These are phyloP conservation scores for Tyria jacobaeae DNA, from an alignment of 2,888 invertebrate genomes.

Conservation along the genomic window DNA sequence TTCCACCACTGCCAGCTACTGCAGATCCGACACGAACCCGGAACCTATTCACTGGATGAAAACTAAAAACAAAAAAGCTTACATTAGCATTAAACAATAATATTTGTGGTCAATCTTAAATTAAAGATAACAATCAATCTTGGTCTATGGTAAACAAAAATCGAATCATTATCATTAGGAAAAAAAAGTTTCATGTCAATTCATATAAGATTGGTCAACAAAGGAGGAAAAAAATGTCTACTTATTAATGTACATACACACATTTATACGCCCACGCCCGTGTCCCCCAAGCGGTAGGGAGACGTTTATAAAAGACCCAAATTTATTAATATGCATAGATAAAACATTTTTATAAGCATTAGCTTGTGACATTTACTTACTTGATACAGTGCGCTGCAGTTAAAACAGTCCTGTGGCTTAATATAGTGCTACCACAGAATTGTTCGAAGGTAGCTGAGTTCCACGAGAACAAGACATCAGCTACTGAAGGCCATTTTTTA, in stretches of 20 bases:
- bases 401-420: background rate
- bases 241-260: too few species aligned
- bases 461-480: conserved; percentile 1
- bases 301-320: too few species aligned
- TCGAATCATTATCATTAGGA: background rate
- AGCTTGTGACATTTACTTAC: too few species aligned
- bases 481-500: conserved; percentile 6
- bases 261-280: too few species aligned
- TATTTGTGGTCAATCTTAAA: too few species aligned
- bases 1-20: background rate
- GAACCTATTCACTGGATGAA: conserved; percentile 21
- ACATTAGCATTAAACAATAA: too few species aligned
- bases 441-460: conserved; percentile 6
- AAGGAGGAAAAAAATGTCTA: too few species aligned
- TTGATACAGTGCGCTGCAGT: conserved; percentile 9
- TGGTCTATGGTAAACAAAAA: background rate
- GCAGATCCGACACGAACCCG: conserved; percentile 20
- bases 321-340: too few species aligned
- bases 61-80: background rate
- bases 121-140: too few species aligned
- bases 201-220: too few species aligned
- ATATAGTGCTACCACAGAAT: conserved; percentile 8
- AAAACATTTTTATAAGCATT: too few species aligned
- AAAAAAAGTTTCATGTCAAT: background rate
- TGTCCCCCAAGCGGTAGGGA: too few species aligned